A percentile compares a stretch with the other conserved stretches of the same genome.
Conservation (phyloP, 2,113 vertebrate species). For the Cacatua alba region DNA sequence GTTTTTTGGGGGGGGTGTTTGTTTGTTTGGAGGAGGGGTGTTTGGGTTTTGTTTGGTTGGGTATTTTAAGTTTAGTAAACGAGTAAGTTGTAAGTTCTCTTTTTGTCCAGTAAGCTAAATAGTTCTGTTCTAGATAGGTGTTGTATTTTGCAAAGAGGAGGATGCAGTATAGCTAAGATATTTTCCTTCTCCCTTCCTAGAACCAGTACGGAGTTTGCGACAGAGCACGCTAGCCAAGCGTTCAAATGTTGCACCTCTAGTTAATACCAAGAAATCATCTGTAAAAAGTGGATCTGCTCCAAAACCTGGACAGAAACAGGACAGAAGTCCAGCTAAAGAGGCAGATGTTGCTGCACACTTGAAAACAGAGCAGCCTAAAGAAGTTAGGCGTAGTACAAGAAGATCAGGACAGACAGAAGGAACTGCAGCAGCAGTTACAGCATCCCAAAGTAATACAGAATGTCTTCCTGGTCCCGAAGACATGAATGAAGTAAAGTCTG, state of each 20-base stretch:
- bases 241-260: slow-evolving; percentile 65
- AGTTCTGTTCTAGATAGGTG: neutral
- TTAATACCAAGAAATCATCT: slow-evolving; percentile 69
- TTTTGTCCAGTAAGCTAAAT: neutral
- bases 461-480: slow-evolving; percentile 43
- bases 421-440: neutral
- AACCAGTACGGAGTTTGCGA: slow-evolving; percentile 78
- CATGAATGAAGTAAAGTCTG: slow-evolving; percentile 42
- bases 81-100: neutral
- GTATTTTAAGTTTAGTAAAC: neutral
- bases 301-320: slow-evolving; percentile 73
- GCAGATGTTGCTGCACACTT: slow-evolving; percentile 40
- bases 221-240: slow-evolving; percentile 81
- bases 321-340: slow-evolving; percentile 76
- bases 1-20: neutral
- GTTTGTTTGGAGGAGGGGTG: too few relatives aligned
- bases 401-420: slow-evolving; percentile 55
- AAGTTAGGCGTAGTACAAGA: slow-evolving; percentile 64
- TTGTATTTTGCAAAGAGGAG: neutral
- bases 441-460: slow-evolving; percentile 57
- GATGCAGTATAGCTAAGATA: slow-evolving; percentile 37
- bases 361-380: slow-evolving; percentile 66
- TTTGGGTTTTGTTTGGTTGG: too few relatives aligned
- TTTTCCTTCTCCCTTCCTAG: slow-evolving; percentile 65
- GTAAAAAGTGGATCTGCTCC: slow-evolving; percentile 70